Percentiles rank a stretch among this genome's conserved stretches.
Conservation (phyloP, 2,113 vertebrate genomes). For the Mustelus asterias region DNA sequence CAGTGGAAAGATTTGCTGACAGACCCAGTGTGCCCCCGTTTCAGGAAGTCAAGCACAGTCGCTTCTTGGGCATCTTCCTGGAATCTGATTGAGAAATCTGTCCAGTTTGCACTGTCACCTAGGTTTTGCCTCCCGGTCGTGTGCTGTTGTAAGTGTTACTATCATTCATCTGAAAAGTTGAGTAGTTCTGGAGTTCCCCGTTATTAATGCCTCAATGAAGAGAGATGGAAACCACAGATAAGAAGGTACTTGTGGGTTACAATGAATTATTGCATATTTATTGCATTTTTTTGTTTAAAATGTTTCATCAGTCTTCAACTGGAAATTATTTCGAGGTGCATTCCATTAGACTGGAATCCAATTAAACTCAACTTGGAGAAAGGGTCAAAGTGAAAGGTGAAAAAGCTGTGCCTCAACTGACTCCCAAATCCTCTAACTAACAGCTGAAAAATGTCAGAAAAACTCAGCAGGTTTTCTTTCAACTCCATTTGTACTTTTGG, state of each 20-base stretch:
- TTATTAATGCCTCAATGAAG: not conserved
- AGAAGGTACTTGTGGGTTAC: not conserved
- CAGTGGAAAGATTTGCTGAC: not conserved
- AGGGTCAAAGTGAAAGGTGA: not conserved
- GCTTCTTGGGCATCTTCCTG: not conserved
- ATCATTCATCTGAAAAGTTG: not conserved
- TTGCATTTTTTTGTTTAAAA: not conserved
- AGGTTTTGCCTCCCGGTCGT: too few species aligned
- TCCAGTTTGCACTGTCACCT: not conserved
- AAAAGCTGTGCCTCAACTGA: not conserved
- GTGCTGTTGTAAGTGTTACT: too few species aligned
- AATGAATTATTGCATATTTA: not conserved
- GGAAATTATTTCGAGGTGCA: not conserved
- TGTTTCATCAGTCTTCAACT: not conserved
- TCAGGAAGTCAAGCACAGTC: not conserved
- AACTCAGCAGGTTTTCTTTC: not conserved
- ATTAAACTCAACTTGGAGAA: not conserved
- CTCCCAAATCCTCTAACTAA: not conserved
- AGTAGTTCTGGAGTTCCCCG: conserved; percentile 7
- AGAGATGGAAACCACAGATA: not conserved
- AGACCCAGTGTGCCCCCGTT: not conserved
- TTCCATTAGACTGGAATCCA: not conserved
- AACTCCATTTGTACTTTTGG: not conserved
- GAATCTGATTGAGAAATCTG: not conserved
- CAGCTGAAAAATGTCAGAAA: not conserved